Base-by-base conservation (phyloP, 2,113 vertebrate species). In the Antechinus stuartii region DNA sequence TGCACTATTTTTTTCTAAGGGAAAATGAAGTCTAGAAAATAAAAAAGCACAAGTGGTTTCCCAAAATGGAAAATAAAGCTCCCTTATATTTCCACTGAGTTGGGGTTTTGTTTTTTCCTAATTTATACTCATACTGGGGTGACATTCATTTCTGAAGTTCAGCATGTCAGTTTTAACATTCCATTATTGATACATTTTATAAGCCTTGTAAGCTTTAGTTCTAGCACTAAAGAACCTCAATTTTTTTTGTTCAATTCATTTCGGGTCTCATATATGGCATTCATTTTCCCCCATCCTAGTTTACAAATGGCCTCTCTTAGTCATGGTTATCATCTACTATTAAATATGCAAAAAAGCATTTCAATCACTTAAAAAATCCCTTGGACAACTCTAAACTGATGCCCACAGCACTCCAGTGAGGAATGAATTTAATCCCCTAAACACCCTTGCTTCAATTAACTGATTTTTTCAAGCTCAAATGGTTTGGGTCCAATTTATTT, bases 341-440 rank as follows among this genome's bases (percentile, higher is more conserved):
- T 35, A 52, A 94, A 54, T 54, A 56, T 24, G 22, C 91, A 92
- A 90, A 11, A 16, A 68, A 50, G 2, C 68, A 93, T 93, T 90
- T 93, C 26, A 91, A 92, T 89, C 35, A 89, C 68, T 84, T 68
- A 26, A 90, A 6, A 16, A 35, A 49, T 30, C 90, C 6, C 46
- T 90, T 90, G 25, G 50, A 1, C 2, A 30, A 92, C 46, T 92
- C 95, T 91, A 68, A 90, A 23, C 90, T 50, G 50, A 3, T 94
- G 2, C 3, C 0, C 61, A 76, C 42, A 95, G 92, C 94, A 19
- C 11, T 55, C 68, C 8, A 91, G 92, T 91, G 90, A 50, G 54
- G 2, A 61, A 92, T 91, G 93, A 57, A 96, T 91, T 0, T 94
- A 7, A 35, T 96, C 84, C 94, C 84, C 26, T 92, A 57, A 8